phyloP scores from a whole-genome alignment of 2,113 vertebrate genomes.

The Piaya cayana region DNA sequence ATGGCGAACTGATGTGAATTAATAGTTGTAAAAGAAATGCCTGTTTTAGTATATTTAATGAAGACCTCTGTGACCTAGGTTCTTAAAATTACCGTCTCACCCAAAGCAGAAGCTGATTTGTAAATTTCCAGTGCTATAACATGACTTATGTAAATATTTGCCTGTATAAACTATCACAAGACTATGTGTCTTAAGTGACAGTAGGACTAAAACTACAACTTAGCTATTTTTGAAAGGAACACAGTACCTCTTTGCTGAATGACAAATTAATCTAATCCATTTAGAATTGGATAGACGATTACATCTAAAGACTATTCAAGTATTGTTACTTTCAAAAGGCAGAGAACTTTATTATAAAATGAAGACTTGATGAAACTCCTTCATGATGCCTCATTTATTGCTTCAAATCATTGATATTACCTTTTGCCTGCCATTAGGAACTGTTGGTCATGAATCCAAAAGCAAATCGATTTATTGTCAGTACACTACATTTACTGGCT shows the following conservation, averaged over 20 bases:
- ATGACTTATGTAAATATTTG: neutral
- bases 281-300: neutral
- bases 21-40: neutral
- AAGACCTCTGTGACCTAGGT: neutral
- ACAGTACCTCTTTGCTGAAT: neutral
- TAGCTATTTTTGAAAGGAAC: neutral
- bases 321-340: neutral
- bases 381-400: conserved; percentile 11
- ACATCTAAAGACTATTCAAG: neutral
- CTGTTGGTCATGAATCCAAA: conserved; percentile 26
- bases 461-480: conserved; percentile 57
- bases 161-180: neutral
- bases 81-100: neutral
- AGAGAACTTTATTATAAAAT: conserved; percentile 20
- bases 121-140: neutral
- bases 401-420: conserved; percentile 22
- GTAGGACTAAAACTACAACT: neutral
- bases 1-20: neutral
- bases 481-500: neutral
- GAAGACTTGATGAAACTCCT: conserved; percentile 8
- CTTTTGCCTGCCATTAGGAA: conserved; percentile 17
- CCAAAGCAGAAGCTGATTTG: neutral
- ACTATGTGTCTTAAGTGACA: neutral
- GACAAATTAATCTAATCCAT: neutral
- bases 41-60: neutral